Percentiles rank a stretch among this genome's conserved stretches.
Evolutionary conservation across 1,140 invertebrate genomes (phyloP).

Genomic region (Pseudomyrmex concolor): DNA sequence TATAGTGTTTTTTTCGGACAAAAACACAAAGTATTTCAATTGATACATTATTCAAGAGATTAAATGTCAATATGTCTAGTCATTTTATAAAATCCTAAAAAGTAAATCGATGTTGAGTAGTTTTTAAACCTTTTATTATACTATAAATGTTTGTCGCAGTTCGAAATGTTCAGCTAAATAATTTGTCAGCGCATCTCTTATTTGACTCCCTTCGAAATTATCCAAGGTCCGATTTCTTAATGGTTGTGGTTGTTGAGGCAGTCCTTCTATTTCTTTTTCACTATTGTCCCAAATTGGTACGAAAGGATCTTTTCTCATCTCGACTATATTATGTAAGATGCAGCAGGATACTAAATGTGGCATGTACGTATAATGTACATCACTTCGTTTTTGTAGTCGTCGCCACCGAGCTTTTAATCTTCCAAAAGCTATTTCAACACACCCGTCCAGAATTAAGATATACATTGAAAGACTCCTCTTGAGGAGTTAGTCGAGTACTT

Average conservation of each 20-base stretch:
- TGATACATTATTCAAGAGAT: too few species aligned
- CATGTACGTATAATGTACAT: conserved; percentile 4
- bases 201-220: neutral
- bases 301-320: neutral
- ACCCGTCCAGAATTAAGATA: conserved; percentile 4
- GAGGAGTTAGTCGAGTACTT: neutral
- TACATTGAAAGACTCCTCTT: conserved; percentile 10
- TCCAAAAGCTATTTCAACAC: conserved; percentile 23
- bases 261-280: neutral
- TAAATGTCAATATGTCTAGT: too few species aligned
- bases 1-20: too few species aligned
- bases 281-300: neutral
- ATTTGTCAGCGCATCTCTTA: conserved; percentile 7
- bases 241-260: neutral
- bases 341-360: neutral
- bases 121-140: neutral
- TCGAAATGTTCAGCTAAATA: conserved; percentile 14
- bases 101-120: neutral
- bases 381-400: conserved; percentile 9
- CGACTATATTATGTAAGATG: conserved; percentile 21
- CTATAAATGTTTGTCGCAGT: neutral
- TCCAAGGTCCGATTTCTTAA: neutral
- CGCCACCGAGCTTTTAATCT: neutral
- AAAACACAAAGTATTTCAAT: too few species aligned
- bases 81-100: too few species aligned